These are phyloP conservation scores for Murina feae DNA, from an alignment of 2,113 vertebrate genomes.

Conservation along the genomic window DNA sequence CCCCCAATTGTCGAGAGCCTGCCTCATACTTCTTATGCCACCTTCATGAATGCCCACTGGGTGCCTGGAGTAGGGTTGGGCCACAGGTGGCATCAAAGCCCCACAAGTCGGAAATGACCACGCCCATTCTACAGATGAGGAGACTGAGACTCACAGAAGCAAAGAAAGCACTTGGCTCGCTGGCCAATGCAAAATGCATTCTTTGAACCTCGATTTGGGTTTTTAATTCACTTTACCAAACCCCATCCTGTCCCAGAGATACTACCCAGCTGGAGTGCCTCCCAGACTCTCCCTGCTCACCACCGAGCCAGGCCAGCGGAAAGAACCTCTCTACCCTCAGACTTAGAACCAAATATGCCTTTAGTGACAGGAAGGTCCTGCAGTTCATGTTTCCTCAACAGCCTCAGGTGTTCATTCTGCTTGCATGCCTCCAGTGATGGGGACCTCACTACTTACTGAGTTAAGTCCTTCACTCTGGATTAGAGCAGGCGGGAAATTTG, in stretches of 20 bases:
- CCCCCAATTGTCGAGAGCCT: accelerated
- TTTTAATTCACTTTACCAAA: background rate
- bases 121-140: background rate
- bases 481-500: background rate
- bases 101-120: background rate
- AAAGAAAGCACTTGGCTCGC: background rate
- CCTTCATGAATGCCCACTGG: too few species aligned
- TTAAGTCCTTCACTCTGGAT: background rate
- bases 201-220: background rate
- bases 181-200: background rate
- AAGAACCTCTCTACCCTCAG: background rate
- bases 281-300: background rate
- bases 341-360: background rate
- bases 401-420: background rate
- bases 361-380: background rate
- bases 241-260: background rate
- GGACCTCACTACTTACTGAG: background rate
- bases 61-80: too few species aligned
- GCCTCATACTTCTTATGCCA: accelerated
- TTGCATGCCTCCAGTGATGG: background rate
- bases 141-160: background rate
- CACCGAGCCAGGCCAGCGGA: background rate
- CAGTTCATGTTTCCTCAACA: background rate
- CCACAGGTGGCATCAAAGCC: background rate
- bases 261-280: too few species aligned